Percentiles rank a stretch among this genome's conserved stretches.
Conservation (phyloP, 1,140 invertebrate genomes). For the Caenorhabditis elegans region WBcel235 BX284606.5:5153001-5153500, state of each 20-base stretch:
- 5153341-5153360: too few species aligned
- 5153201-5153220: neutral
- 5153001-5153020: slow-evolving; percentile 7
- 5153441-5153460: too few species aligned
- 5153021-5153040: neutral
- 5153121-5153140: neutral
- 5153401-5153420: too few species aligned
- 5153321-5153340: too few species aligned
- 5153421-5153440: too few species aligned
- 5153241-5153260: neutral
- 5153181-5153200: neutral
- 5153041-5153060: neutral
- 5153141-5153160: neutral
- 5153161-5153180: neutral
- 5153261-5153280: neutral
- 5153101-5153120: neutral
- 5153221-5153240: neutral
- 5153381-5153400: too few species aligned
- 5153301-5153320: neutral
- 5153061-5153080: neutral
- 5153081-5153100: neutral
- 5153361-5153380: too few species aligned
- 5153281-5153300: neutral
- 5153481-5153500: too few species aligned
- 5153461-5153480: too few species aligned